Percentiles rank a stretch among this genome's conserved stretches.
Conservation (phyloP, 1,140 invertebrate species). For the Drosophila kanapiae region DNA sequence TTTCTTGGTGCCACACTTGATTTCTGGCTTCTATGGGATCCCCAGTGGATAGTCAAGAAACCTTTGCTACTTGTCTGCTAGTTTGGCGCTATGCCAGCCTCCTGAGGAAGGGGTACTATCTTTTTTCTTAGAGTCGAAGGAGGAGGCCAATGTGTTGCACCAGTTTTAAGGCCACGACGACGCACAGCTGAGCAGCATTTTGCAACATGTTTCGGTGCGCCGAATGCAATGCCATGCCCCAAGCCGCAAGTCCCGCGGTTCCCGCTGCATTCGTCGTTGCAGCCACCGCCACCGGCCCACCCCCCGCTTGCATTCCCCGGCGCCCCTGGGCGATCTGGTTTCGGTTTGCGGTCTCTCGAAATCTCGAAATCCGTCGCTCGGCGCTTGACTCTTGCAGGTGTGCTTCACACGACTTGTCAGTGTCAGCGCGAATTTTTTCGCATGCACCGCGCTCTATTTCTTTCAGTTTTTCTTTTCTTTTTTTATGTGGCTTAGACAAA, state of each 20-base stretch:
- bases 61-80: slow-evolving; percentile 59
- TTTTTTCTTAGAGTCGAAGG: slow-evolving; percentile 18
- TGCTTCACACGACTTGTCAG: slow-evolving; percentile 83
- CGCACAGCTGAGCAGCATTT: slow-evolving; percentile 69
- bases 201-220: slow-evolving; percentile 68
- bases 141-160: slow-evolving; percentile 77
- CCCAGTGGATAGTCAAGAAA: slow-evolving; percentile 18
- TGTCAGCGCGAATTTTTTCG: slow-evolving; percentile 65
- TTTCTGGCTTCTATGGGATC: slow-evolving; percentile 19
- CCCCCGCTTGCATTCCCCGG: slow-evolving; percentile 1
- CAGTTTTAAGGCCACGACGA: slow-evolving; percentile 74
- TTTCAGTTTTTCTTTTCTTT: slow-evolving; percentile 4
- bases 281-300: not conserved
- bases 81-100: slow-evolving; percentile 74
- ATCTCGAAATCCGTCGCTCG: slow-evolving; percentile 46
- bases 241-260: not conserved
- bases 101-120: slow-evolving; percentile 6
- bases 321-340: slow-evolving; percentile 35
- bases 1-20: not conserved
- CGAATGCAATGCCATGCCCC: slow-evolving; percentile 37
- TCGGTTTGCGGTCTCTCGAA: slow-evolving; percentile 60
- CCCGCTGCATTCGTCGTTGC: not conserved
- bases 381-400: slow-evolving; percentile 75
- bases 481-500: slow-evolving; percentile 28
- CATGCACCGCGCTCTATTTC: slow-evolving; percentile 37